Conservation (phyloP, 2,888 invertebrate species). For the Elysia crispata region DNA sequence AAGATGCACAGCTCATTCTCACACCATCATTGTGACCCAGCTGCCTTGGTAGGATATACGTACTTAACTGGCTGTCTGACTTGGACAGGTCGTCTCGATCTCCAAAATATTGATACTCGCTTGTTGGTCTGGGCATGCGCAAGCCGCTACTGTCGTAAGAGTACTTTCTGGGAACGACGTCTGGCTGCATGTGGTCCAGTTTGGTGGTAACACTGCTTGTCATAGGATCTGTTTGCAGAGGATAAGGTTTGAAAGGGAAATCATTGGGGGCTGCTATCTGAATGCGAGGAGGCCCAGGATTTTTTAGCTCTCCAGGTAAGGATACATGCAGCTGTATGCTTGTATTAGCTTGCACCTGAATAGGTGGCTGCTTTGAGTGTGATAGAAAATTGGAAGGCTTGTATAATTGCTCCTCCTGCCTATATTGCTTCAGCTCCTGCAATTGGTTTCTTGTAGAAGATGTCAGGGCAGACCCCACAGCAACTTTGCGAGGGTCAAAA, state of each 20-base stretch:
- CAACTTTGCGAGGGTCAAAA: background rate
- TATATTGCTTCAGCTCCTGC: too few relatives aligned
- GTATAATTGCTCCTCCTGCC: too few relatives aligned
- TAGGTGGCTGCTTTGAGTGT: background rate
- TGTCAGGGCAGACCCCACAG: background rate
- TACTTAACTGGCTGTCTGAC: slow-evolving; percentile 67
- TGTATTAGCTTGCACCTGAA: slow-evolving; percentile 38
- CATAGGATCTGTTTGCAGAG: slow-evolving; percentile 14
- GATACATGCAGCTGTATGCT: slow-evolving; percentile 41
- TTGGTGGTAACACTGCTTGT: background rate
- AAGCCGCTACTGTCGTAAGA: slow-evolving; percentile 49
- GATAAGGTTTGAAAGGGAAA: background rate
- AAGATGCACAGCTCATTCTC: too few relatives aligned
- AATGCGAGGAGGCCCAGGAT: slow-evolving; percentile 19
- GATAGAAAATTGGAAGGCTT: too few relatives aligned
- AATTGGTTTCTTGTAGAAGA: too few relatives aligned
- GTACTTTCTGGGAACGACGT: slow-evolving; percentile 49
- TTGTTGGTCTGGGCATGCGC: slow-evolving; percentile 40
- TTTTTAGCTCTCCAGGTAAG: slow-evolving; percentile 16
- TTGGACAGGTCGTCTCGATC: slow-evolving; percentile 62
- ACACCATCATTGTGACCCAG: slow-evolving; percentile 17
- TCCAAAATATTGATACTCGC: slow-evolving; percentile 39
- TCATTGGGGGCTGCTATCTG: slow-evolving; percentile 30
- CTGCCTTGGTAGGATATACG: slow-evolving; percentile 50
- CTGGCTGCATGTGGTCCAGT: slow-evolving; percentile 27